Base-by-base conservation (phyloP, 2,888 invertebrate species). In the Dolichomitus sp. region DNA sequence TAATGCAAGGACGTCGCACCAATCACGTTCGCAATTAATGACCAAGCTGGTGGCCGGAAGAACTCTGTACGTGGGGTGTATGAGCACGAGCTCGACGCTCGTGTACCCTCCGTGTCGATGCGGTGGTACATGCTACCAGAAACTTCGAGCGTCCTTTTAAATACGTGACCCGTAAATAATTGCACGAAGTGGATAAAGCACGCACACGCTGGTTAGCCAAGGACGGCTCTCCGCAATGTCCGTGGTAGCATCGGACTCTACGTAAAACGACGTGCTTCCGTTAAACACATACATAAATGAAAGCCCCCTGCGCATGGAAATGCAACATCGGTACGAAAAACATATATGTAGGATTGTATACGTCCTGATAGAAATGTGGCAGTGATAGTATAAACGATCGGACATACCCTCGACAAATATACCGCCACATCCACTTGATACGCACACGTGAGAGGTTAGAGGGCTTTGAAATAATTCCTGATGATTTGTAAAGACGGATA, bases 91-190 rank as follows among this genome's bases (percentile, higher is more conserved):
- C 50, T 45, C 33, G 48, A 23, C 48, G 33, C 42, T 52, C 30
- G 59, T 40, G 37, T 63, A 63, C 42, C 54, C 61, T 33, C 42
- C 19, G 45, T 14, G 42, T 23, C 42, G 23, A 23, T 65, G 40
- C 27, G 19, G 27, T 6, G n/a, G 52, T 40, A 68, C 63, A 61
- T 14, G 48, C 52, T 50, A 69, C 45, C 66, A 37, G 61, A 69
- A 80, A 80, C 69, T 77, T 37, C 19, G 33, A 61, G 75, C 85
- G 83, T 85, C 89, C 88, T 89, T 91, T 90, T 87, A 89, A 90
- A 90, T 90, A 90, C 90, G 89, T 89, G 90, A 91, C 88, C 89
- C 86, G 89, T 88, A 88, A 91, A 90, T 91, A 90, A 92, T 91
- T 91, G 86, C 86, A 85, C 85, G 86, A 89, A 86, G 84, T 80